Percentiles rank a stretch among this genome's conserved stretches.
phyloP scores from a whole-genome alignment of 30 jellyfish, hydroid and myxozoan species.

The Morbakka virulenta region DNA sequence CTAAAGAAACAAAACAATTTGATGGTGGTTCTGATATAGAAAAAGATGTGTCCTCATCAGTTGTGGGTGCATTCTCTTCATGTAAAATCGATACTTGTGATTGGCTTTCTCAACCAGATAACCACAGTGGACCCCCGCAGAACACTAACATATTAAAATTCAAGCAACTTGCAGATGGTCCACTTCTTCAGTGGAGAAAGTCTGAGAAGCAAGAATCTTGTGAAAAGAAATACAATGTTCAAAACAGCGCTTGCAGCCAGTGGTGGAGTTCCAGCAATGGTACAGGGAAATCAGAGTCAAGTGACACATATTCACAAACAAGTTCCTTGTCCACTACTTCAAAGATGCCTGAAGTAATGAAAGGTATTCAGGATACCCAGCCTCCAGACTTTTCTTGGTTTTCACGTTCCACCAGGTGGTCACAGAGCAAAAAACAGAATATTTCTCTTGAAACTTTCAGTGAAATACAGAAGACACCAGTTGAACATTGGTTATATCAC shows the following conservation, averaged over 20 bases:
- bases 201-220: background rate
- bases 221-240: background rate
- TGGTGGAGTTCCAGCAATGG: too few species aligned
- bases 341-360: too few species aligned
- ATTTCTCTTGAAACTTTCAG: background rate
- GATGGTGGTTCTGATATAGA: background rate
- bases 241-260: background rate
- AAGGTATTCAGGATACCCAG: too few species aligned
- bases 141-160: too few species aligned
- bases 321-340: too few species aligned
- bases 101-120: background rate
- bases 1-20: background rate
- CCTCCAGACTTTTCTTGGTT: too few species aligned
- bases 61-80: background rate
- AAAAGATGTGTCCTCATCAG: background rate
- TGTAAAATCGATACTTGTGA: background rate
- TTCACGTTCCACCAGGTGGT: too few species aligned
- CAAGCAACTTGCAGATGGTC: background rate
- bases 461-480: background rate
- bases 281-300: too few species aligned
- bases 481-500: background rate
- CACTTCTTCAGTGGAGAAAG: background rate
- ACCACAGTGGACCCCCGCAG: too few species aligned
- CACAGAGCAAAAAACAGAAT: background rate
- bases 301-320: too few species aligned